These are phyloP conservation scores for Lepidochrysops patricia DNA, from an alignment of 2,888 invertebrate species.

Conservation along the genomic window DNA sequence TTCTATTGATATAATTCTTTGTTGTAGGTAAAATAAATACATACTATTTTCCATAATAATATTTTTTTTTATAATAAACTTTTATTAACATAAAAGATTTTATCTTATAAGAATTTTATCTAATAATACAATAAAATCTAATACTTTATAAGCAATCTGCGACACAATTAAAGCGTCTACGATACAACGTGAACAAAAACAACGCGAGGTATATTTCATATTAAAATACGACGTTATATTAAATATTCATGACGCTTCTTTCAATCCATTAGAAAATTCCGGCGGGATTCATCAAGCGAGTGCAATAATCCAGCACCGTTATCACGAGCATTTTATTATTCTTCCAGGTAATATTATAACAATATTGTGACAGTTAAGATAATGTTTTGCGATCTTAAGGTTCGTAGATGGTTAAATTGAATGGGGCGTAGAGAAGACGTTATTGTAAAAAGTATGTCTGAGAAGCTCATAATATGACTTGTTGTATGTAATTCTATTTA, in stretches of 20 bases:
- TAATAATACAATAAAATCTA: no score
- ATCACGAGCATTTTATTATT: background rate
- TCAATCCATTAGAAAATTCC: constrained; percentile 11
- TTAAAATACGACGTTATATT: constrained; percentile 9
- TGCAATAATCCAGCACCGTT: constrained; percentile 1
- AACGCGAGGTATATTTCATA: background rate
- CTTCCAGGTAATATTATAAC: background rate
- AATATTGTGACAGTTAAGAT: background rate
- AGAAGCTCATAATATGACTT: no score
- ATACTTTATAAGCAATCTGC: background rate
- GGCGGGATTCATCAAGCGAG: constrained; percentile 3
- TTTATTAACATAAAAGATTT: no score
- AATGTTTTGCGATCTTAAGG: background rate
- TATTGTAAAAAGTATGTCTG: no score
- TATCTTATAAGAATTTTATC: no score
- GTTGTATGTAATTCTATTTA: no score
- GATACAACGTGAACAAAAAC: background rate
- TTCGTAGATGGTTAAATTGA: no score
- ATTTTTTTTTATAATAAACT: no score
- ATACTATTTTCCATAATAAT: no score
- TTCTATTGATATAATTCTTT: no score
- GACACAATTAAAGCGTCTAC: background rate
- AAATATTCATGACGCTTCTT: constrained; percentile 9
- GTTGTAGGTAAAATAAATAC: no score
- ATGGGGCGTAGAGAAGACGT: no score